Evolutionary conservation across 2,888 invertebrate genomes (phyloP).

Genomic region (Trissoscelio sp.): DNA sequence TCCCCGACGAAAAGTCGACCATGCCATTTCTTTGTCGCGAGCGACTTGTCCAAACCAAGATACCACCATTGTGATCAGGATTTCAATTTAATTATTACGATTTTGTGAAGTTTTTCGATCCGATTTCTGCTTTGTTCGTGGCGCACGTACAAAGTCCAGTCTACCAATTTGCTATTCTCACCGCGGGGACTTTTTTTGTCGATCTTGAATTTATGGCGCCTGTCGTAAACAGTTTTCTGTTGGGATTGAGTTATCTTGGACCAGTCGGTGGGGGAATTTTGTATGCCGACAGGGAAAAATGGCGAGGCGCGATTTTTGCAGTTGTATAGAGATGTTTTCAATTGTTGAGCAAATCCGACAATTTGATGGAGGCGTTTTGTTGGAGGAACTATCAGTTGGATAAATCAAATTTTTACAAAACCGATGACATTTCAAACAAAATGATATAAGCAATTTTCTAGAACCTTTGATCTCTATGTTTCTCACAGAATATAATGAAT

Average conservation of each 20-base stretch:
- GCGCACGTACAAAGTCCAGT: constrained; percentile 38
- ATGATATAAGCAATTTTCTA: no score
- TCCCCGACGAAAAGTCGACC: constrained; percentile 29
- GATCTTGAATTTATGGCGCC: constrained; percentile 60
- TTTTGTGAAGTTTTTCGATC: constrained; percentile 19
- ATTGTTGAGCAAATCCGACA: constrained; percentile 7
- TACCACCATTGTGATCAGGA: constrained; percentile 47
- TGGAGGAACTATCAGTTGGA: no score
- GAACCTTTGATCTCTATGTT: no score
- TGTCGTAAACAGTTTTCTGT: constrained; percentile 56
- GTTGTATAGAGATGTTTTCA: constrained; percentile 29
- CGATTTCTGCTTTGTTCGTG: constrained; percentile 8
- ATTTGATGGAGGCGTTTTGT: constrained; percentile 31
- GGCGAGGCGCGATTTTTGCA: constrained; percentile 7
- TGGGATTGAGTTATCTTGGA: constrained; percentile 43
- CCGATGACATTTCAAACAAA: no score
- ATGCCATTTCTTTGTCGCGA: constrained; percentile 56
- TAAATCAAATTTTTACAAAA: no score
- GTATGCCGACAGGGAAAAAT: constrained; percentile 28
- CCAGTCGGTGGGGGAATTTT: constrained; percentile 21
- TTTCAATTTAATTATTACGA: constrained; percentile 53
- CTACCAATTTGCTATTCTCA: constrained; percentile 67
- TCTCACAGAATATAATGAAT: no score
- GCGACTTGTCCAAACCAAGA: constrained; percentile 52
- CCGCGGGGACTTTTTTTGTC: constrained; percentile 38